Percentiles rank a stretch among this genome's conserved stretches.
Conservation (phyloP, 2,888 invertebrate genomes). For the Salticus scenicus region DNA sequence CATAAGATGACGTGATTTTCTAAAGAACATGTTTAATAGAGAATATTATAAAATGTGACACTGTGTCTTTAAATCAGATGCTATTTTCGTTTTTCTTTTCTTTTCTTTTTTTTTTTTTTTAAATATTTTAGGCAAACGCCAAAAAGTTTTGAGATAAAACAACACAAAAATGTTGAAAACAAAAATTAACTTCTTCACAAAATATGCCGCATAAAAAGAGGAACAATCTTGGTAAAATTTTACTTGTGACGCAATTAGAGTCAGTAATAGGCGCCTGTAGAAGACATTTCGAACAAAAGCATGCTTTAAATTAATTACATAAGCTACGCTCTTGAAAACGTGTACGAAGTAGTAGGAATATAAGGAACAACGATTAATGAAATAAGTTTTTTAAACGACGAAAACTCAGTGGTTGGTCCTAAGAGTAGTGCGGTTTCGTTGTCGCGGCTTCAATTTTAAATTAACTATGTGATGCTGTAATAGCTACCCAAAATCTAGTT, state of each 20-base stretch:
- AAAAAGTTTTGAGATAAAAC: too few relatives aligned
- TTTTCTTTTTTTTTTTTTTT: too few relatives aligned
- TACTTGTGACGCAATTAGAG: slow-evolving; percentile 53
- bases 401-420: slow-evolving; percentile 12
- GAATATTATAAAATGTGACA: too few relatives aligned
- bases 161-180: too few relatives aligned
- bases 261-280: slow-evolving; percentile 49
- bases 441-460: slow-evolving; percentile 55
- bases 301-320: slow-evolving; percentile 59
- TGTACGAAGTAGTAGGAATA: slow-evolving; percentile 8
- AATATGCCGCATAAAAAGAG: too few relatives aligned
- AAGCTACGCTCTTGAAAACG: slow-evolving; percentile 40
- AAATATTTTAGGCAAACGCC: too few relatives aligned
- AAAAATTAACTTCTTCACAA: too few relatives aligned
- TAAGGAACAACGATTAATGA: slow-evolving; percentile 54
- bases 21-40: too few relatives aligned
- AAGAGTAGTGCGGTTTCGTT: slow-evolving; percentile 32
- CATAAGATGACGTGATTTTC: too few relatives aligned
- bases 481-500: slow-evolving; percentile 44
- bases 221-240: background rate
- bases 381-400: slow-evolving; percentile 62
- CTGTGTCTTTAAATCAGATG: too few relatives aligned
- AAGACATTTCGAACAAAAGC: slow-evolving; percentile 50
- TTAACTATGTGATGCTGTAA: slow-evolving; percentile 53
- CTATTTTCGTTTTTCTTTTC: too few relatives aligned